phyloP scores from a whole-genome alignment of 1,140 invertebrate genomes.

The Hylaeus volcanicus region DNA sequence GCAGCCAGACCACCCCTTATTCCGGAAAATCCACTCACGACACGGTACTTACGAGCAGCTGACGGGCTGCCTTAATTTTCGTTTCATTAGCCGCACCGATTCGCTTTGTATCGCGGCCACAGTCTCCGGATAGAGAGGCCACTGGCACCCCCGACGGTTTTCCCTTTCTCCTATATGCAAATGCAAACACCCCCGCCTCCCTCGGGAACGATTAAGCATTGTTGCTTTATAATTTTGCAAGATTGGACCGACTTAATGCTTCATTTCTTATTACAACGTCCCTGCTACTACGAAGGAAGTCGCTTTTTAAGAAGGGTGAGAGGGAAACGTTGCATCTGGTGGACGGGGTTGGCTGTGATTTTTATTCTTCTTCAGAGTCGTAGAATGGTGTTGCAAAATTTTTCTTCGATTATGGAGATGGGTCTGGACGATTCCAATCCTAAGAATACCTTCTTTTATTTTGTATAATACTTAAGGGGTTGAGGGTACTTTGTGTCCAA shows the following conservation, averaged over 20 bases:
- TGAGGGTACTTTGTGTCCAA: no score
- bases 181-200: neutral
- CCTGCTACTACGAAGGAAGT: no score
- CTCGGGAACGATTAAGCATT: neutral
- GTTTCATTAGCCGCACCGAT: conserved; percentile 62
- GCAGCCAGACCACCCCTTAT: conserved; percentile 21
- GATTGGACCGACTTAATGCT: conserved; percentile 31
- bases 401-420: no score
- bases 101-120: conserved; percentile 48
- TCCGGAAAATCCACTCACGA: conserved; percentile 51
- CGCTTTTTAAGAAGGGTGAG: neutral
- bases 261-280: conserved; percentile 4
- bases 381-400: neutral
- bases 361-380: neutral
- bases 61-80: conserved; percentile 67
- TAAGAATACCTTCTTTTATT: no score
- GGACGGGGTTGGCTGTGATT: neutral
- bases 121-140: neutral
- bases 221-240: conserved; percentile 32
- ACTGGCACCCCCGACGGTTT: neutral
- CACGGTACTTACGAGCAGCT: conserved; percentile 61
- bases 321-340: neutral
- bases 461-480: no score
- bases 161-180: neutral
- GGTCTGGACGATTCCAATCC: no score